phyloP scores from a whole-genome alignment of 2,113 vertebrate species.

The Tragulus kanchil region DNA sequence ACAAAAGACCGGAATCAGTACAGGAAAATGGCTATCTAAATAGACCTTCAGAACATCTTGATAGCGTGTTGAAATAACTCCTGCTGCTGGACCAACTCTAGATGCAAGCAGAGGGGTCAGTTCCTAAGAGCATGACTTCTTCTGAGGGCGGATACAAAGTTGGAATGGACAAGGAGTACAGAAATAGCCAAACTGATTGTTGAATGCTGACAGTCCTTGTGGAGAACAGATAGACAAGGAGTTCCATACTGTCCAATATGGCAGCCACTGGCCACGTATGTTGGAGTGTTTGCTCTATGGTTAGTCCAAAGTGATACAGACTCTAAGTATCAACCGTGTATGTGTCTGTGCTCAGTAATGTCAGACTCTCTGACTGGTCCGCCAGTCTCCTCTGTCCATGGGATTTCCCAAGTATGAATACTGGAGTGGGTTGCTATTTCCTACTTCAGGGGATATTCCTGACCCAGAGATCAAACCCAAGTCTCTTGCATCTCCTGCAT shows the following conservation, averaged over 20 bases:
- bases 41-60: neutral
- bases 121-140: neutral
- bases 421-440: no score
- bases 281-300: neutral
- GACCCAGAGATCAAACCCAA: no score
- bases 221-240: neutral
- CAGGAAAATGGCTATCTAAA: neutral
- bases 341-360: no score
- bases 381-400: no score
- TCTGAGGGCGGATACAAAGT: neutral
- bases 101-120: neutral
- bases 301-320: neutral
- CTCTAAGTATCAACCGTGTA: no score
- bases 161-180: neutral
- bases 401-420: no score
- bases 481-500: no score
- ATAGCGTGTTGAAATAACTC: neutral
- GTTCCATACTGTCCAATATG: neutral
- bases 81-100: neutral
- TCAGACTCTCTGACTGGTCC: no score
- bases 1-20: neutral
- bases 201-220: neutral
- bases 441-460: no score
- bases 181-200: neutral
- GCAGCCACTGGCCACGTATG: neutral